Conservation (phyloP, 2,113 vertebrate genomes). For the Rhineura floridana region DNA sequence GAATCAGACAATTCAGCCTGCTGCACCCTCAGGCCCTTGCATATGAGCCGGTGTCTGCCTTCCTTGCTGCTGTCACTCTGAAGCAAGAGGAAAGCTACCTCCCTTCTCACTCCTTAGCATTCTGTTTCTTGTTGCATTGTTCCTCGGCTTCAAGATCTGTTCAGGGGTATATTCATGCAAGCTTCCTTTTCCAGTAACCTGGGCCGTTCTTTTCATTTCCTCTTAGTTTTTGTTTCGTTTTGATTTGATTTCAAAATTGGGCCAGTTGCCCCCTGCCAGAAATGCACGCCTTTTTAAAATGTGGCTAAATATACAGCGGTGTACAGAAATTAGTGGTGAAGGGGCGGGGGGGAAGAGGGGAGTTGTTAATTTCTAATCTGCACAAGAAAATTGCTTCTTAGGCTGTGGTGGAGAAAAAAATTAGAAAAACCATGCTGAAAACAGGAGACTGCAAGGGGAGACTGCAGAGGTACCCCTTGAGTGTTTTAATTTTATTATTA, state of each 20-base stretch:
- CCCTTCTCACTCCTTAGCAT: background rate
- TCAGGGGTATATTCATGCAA: background rate
- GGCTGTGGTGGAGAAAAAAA: background rate
- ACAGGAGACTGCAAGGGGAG: background rate
- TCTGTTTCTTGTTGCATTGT: background rate
- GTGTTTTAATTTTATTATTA: too few relatives aligned
- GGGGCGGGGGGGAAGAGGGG: background rate
- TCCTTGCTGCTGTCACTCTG: background rate
- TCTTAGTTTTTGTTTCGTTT: background rate
- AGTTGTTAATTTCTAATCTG: background rate
- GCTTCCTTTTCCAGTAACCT: background rate
- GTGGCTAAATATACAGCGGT: too few relatives aligned
- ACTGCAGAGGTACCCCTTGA: background rate
- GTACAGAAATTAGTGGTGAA: background rate
- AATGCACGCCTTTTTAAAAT: background rate
- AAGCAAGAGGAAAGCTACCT: background rate
- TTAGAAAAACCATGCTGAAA: background rate
- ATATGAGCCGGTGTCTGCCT: too few relatives aligned
- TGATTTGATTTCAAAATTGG: background rate
- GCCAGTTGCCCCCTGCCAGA: background rate
- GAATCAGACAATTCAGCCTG: background rate
- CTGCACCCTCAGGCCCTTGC: background rate
- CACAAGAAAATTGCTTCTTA: background rate
- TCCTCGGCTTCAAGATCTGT: background rate
- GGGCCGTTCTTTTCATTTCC: background rate